Percentiles rank a stretch among this genome's conserved stretches.
phyloP scores from a whole-genome alignment of 1,140 invertebrate genomes.

The Zaprionus africanus region DNA sequence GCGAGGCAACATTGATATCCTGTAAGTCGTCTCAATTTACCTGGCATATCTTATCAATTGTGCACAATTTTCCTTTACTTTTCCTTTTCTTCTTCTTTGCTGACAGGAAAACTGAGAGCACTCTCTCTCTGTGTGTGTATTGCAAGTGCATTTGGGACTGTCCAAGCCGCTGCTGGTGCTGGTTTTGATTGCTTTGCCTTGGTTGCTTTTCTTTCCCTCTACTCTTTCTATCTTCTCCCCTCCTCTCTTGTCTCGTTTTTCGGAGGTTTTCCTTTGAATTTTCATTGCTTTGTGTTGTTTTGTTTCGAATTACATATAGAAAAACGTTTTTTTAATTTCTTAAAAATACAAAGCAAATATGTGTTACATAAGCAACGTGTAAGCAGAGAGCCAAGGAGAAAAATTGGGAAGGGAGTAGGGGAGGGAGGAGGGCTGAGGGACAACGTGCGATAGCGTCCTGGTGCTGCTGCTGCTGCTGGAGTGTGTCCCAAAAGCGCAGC shows the following conservation, averaged over 20 bases:
- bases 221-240: constrained; percentile 12
- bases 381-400: neutral
- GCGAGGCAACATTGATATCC: neutral
- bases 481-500: constrained; percentile 68
- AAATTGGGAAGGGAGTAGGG: neutral
- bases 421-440: neutral
- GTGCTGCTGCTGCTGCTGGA: neutral
- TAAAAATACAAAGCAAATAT: constrained; percentile 82
- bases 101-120: neutral
- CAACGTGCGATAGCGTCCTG: constrained; percentile 7
- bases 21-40: constrained; percentile 4
- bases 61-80: neutral
- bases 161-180: constrained; percentile 24
- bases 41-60: constrained; percentile 3
- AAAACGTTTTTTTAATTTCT: constrained; percentile 73
- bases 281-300: constrained; percentile 52
- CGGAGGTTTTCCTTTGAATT: constrained; percentile 16
- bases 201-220: constrained; percentile 39
- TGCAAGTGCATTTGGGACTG: constrained; percentile 48
- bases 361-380: constrained; percentile 53
- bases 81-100: neutral
- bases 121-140: constrained; percentile 5
- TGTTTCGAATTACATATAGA: constrained; percentile 38
- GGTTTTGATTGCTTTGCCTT: constrained; percentile 55
- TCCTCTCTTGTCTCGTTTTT: constrained; percentile 7